Base-by-base conservation (phyloP, 2,797 vertebrate species). In the Spheniscus humboldti region DNA sequence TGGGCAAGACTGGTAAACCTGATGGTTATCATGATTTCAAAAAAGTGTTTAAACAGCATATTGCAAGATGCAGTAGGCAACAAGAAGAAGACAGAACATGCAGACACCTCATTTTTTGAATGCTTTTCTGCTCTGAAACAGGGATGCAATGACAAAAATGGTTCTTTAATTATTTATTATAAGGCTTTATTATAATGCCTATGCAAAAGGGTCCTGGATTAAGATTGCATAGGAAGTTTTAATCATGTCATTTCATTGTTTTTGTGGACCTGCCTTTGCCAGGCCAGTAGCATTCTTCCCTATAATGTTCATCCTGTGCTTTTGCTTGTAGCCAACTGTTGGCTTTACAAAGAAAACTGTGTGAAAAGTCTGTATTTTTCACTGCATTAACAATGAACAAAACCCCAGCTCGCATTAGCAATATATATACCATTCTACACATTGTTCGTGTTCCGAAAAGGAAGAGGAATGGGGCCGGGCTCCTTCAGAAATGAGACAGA, bases 401-500 rank as follows among this genome's bases (percentile, higher is more conserved):
- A 89, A 17, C 50, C 50, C 45, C 45, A 77, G 64, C 68, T 75
- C 9, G 0, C 53, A 48, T 68, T 9, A 83, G 68, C 60, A 62
- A 11, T 20, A 9, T 33, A 41, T 43, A 22, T 30, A 64, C 43
- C 10, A 23, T 9, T 83, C 33, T 87, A 45, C 69, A 28, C 88
- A 96, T 93, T 94, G 93, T 95, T 94, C 52, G 0, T 48, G 72
- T 5, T 31, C 90, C 91, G 88, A 66, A 93, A 90, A 96, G 94
- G 94, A 96, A 96, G 93, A 96, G 94, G 89, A 91, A 90, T 4
- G 31, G 90, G 88, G 93, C 77, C 7, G 16, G 91, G 75, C 93
- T 97, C 15, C 78, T 92, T 75, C 92, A 97, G 95, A 87, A 97
- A 92, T 66, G 95, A 93, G 94, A 69, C 86, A 94, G 93, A 94